phyloP scores from a whole-genome alignment of 2,113 vertebrate genomes.

The Ceyx melanurus region DNA sequence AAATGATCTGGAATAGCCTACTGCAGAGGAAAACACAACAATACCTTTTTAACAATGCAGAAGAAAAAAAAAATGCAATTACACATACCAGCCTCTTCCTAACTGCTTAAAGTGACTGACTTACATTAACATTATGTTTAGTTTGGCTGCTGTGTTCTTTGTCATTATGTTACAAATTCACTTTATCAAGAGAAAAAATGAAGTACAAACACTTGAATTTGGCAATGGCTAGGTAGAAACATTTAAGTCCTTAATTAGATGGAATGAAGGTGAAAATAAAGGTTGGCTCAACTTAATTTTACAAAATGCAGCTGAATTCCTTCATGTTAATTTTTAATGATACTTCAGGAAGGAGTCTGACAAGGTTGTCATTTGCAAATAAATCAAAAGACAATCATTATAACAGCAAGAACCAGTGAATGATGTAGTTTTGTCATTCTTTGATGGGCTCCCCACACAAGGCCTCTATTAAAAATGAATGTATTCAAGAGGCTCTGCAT shows the following conservation, averaged over 20 bases:
- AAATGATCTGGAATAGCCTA: not conserved
- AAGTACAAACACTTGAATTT: constrained; percentile 71
- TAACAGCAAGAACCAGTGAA: constrained; percentile 70
- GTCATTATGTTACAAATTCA: constrained; percentile 55
- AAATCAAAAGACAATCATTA: constrained; percentile 80
- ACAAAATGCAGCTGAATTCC: constrained; percentile 73
- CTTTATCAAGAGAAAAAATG: constrained; percentile 71
- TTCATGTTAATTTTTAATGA: constrained; percentile 71
- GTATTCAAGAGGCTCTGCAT: constrained; percentile 80
- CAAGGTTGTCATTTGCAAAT: constrained; percentile 81
- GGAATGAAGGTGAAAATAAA: constrained; percentile 38
- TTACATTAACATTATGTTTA: constrained; percentile 55
- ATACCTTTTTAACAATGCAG: not conserved
- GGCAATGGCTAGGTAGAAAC: constrained; percentile 73
- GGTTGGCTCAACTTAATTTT: constrained; percentile 56
- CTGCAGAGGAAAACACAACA: not conserved
- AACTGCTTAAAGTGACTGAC: constrained; percentile 29
- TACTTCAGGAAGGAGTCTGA: constrained; percentile 71
- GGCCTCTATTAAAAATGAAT: constrained; percentile 85
- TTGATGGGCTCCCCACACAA: constrained; percentile 77
- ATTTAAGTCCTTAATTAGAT: constrained; percentile 76
- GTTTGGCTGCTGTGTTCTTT: constrained; percentile 57
- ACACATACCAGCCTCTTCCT: not conserved
- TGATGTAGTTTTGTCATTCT: constrained; percentile 78
- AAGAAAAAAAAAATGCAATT: not conserved